These are phyloP conservation scores for Polyodon spathula DNA, from an alignment of 2,113 vertebrate species.

Conservation along the genomic window DNA sequence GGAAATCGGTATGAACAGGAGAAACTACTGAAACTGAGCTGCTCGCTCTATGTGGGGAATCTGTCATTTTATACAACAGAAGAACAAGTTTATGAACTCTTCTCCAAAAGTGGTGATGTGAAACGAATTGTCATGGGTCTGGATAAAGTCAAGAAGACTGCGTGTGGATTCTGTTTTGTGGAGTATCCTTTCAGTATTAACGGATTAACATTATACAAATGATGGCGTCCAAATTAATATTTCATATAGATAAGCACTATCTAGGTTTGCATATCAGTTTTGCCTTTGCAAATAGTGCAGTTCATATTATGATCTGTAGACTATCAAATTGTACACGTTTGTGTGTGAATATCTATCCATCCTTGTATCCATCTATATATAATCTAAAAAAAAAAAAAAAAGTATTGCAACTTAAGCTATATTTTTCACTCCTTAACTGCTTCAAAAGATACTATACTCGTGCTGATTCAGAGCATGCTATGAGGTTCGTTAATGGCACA, in stretches of 20 bases:
- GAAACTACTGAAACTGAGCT: conserved; percentile 73
- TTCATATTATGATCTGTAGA: not conserved
- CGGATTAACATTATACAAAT: rapidly evolving
- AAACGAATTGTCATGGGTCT: conserved; percentile 80
- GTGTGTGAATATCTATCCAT: too few relatives aligned
- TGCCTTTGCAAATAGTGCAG: not conserved
- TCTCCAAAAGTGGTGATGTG: conserved; percentile 80
- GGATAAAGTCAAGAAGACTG: conserved; percentile 83
- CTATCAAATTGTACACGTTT: too few relatives aligned
- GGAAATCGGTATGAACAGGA: conserved; percentile 83
- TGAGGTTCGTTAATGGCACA: conserved; percentile 79
- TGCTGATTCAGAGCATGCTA: conserved; percentile 67
- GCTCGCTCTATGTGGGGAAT: conserved; percentile 79
- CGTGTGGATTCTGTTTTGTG: conserved; percentile 84
- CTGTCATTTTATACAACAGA: conserved; percentile 86
- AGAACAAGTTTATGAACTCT: conserved; percentile 82
- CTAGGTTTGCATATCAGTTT: too few relatives aligned
- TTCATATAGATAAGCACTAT: not conserved
- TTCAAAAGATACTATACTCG: conserved; percentile 66
- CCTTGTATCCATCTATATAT: too few relatives aligned
- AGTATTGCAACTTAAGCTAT: too few relatives aligned
- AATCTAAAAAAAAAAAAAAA: too few relatives aligned
- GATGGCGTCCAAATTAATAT: not conserved
- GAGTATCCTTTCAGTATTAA: conserved; percentile 71
- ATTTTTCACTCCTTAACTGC: conserved; percentile 28